A percentile compares a stretch with the other conserved stretches of the same genome.
phyloP scores from a whole-genome alignment of 2,797 vertebrate species.

The Podarcis lilfordi region DNA sequence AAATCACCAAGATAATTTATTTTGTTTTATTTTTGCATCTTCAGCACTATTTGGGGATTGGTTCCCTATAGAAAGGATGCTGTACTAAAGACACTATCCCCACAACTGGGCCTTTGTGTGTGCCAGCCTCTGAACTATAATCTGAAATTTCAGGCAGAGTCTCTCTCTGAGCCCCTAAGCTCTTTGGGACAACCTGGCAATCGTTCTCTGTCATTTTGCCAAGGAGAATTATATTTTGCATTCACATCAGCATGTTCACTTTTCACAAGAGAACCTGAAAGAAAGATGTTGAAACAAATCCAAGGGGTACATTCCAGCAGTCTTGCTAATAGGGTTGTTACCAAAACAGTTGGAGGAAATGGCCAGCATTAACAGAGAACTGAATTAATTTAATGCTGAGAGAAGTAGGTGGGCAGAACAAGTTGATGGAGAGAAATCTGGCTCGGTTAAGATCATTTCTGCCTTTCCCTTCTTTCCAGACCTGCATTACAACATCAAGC shows the following conservation, averaged over 20 bases:
- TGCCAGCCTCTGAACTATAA: neutral
- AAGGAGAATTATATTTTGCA: slow-evolving; percentile 3
- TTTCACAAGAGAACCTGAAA: neutral
- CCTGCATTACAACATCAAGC: no score
- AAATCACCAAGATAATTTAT: neutral
- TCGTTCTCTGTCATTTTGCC: neutral
- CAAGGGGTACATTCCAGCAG: neutral
- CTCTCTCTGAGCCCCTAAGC: neutral
- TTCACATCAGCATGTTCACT: neutral
- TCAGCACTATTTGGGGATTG: neutral
- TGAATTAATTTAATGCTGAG: neutral
- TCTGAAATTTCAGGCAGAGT: neutral
- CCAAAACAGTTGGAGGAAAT: neutral
- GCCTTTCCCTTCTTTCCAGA: no score
- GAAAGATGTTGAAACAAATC: neutral
- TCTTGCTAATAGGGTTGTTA: neutral
- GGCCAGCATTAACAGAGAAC: neutral
- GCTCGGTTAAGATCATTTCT: no score
- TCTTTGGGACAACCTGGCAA: neutral
- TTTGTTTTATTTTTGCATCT: neutral
- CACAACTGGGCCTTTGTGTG: neutral
- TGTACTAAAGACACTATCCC: neutral
- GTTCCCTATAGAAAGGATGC: neutral
- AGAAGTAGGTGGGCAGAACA: neutral
- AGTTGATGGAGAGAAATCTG: neutral